Conservation (phyloP, 53 echinoderm and acorn worm genomes). For the Echinarachnius parma region DNA sequence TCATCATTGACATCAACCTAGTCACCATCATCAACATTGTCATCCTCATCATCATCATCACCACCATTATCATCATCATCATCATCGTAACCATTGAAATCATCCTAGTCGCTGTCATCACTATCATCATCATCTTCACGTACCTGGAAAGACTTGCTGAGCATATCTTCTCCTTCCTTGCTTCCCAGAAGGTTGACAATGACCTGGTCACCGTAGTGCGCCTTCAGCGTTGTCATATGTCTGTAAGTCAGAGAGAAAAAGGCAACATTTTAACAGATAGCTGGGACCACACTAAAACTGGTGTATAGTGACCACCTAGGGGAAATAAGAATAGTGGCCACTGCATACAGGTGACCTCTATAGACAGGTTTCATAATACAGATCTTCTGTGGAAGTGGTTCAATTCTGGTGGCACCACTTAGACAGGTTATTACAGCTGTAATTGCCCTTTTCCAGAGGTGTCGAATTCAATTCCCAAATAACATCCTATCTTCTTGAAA, state of each 20-base stretch:
- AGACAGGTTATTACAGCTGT: too few species aligned
- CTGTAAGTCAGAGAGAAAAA: slow-evolving; percentile 21
- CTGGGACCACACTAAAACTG: too few species aligned
- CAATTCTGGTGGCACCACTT: too few species aligned
- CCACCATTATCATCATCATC: slow-evolving; percentile 2
- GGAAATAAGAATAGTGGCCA: too few species aligned
- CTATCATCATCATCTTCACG: neutral
- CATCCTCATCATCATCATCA: slow-evolving; percentile 9
- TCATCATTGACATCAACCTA: neutral
- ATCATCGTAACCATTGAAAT: neutral
- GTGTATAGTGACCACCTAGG: too few species aligned
- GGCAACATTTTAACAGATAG: too few species aligned
- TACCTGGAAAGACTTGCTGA: slow-evolving; percentile 94
- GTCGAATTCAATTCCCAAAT: too few species aligned
- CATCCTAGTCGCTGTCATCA: slow-evolving; percentile 5
- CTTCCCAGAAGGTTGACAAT: slow-evolving; percentile 78
- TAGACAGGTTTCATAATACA: too few species aligned
- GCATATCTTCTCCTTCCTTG: slow-evolving; percentile 91
- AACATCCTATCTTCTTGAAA: too few species aligned
- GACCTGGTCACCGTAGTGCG: slow-evolving; percentile 88
- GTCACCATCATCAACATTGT: neutral
- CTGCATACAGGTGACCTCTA: too few species aligned
- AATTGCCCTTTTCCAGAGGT: too few species aligned
- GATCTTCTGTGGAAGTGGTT: too few species aligned
- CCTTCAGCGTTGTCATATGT: slow-evolving; percentile 73